Conservation (phyloP, 2,888 invertebrate species). For the Antheraea assamensis region DNA sequence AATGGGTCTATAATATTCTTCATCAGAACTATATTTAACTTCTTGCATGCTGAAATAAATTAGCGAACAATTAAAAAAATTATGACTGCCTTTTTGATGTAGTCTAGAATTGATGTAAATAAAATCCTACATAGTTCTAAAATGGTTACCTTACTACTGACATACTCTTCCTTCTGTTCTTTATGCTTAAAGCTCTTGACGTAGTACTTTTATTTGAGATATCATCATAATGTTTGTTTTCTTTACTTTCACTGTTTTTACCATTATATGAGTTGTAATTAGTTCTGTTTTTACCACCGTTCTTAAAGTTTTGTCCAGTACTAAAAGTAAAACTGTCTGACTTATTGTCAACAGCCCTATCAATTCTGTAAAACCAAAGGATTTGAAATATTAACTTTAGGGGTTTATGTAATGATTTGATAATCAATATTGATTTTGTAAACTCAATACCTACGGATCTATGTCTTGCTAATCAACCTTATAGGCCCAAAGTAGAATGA, state of each 20-base stretch:
- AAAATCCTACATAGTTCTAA: neutral
- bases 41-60: slow-evolving; percentile 35
- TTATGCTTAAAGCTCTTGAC: slow-evolving; percentile 36
- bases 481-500: neutral
- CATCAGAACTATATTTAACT: slow-evolving; percentile 54
- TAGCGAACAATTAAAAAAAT: neutral
- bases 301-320: neutral
- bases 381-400: neutral
- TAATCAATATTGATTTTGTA: neutral
- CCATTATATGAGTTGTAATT: slow-evolving; percentile 29
- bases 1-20: slow-evolving; percentile 44
- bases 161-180: slow-evolving; percentile 59
- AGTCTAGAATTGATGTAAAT: neutral
- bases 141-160: slow-evolving; percentile 32
- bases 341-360: neutral
- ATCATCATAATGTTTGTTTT: slow-evolving; percentile 30
- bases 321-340: neutral
- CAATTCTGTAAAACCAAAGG: neutral
- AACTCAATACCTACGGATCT: neutral
- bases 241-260: slow-evolving; percentile 34
- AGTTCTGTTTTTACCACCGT: neutral
- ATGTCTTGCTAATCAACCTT: neutral
- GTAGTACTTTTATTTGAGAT: slow-evolving; percentile 17
- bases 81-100: neutral
- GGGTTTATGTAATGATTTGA: neutral